Evolutionary conservation across 2,113 vertebrate genomes (phyloP).

Genomic region (Gymnocephalus cernua): DNA sequence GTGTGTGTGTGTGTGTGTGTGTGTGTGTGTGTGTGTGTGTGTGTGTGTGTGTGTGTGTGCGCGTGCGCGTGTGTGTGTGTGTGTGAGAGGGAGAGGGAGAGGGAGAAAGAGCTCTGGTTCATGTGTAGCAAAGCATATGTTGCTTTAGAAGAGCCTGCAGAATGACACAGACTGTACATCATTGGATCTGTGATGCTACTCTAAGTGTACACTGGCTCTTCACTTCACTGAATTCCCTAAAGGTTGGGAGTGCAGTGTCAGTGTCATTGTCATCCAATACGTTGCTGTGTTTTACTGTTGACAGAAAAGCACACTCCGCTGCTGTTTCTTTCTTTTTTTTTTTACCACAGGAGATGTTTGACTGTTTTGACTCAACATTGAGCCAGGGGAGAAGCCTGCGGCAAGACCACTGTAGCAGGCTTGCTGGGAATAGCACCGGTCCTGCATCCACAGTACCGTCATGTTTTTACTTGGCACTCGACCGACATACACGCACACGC

Average conservation of each 20-base stretch:
- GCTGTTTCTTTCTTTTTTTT: constrained; percentile 24
- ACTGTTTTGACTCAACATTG: constrained; percentile 64
- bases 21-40: constrained; percentile 11
- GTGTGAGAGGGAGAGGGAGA: background rate
- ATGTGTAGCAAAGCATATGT: constrained; percentile 49
- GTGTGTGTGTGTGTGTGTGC: constrained; percentile 17
- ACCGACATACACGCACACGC: constrained; percentile 5
- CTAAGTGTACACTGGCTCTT: constrained; percentile 39
- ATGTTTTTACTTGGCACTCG: constrained; percentile 49
- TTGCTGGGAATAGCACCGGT: constrained; percentile 69
- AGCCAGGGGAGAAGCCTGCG: constrained; percentile 76
- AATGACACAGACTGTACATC: constrained; percentile 62
- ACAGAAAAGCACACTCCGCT: constrained; percentile 51
- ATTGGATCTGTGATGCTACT: constrained; percentile 40
- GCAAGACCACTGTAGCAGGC: constrained; percentile 68
- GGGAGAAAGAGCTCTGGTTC: constrained; percentile 1
- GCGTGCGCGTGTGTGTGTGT: constrained; percentile 9
- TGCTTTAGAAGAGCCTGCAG: constrained; percentile 31
- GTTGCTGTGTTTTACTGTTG: constrained; percentile 68
- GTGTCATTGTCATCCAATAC: constrained; percentile 61
- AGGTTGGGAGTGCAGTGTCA: constrained; percentile 63
- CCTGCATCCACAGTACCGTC: constrained; percentile 42
- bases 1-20: constrained; percentile 16
- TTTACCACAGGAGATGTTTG: constrained; percentile 53
- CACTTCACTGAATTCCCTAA: constrained; percentile 61